Base-by-base conservation (phyloP, 2,797 vertebrate species). In the Sebastes minor region DNA sequence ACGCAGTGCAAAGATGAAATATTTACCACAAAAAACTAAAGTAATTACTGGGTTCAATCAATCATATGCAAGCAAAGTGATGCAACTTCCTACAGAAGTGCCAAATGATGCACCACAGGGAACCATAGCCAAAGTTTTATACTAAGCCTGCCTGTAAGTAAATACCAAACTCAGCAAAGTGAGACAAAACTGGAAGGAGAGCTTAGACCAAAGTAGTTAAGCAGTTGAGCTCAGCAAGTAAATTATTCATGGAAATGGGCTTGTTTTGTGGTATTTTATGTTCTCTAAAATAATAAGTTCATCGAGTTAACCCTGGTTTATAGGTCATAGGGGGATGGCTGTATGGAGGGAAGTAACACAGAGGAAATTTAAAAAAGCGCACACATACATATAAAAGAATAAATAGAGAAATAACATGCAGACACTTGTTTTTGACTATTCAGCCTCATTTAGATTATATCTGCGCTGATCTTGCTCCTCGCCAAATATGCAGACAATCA, bases 211-310 rank as follows among this genome's bases (percentile, higher is more conserved):
- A 82, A 74, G 49, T 5, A 70, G n/a, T 63, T 46, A 23, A 46
- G 27, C 53, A 71, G 35, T 8, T 62, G 55, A 63, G 32, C 35
- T 71, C 5, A 2, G 62, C 30, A 9, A 55, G 30, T 86, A 9
- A 77, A 88, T 87, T 84, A 86, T 89, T 85, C 46, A 86, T 74
- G 22, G 52, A 5, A 76, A 82, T 27, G 3, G 22, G 6, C 25
- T 83, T 71, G 22, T 71, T 86, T 76, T 46, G 67, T 64, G 12
- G 13, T 46, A 30, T 57, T 81, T 61, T 71, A n/a, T 52, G 5
- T 73, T 74, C 49, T 30, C 6, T 10, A 30, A 25, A 53, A 69
- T 80, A 69, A 60, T 68, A 73, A 60, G 27, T 65, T 59, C 25
- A 69, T 83, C 53, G 28, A 76, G 57, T 77, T 56, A 66, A 77